Base-by-base conservation (phyloP, 2,888 invertebrate genomes). In the Nebria brevicollis region DNA sequence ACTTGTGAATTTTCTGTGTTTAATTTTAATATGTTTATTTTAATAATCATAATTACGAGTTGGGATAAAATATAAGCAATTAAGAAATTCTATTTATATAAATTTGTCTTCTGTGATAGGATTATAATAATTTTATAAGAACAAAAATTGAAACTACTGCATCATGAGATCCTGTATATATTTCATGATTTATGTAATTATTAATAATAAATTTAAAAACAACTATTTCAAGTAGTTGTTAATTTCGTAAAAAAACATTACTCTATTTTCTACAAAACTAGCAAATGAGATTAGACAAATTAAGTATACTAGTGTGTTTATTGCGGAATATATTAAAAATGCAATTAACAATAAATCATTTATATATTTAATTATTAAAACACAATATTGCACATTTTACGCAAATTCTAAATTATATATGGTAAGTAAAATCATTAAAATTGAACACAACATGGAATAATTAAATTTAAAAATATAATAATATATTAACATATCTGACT, bases 31-130 rank as follows among this genome's bases (percentile, higher is more conserved):
- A 34, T 5, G 34, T 34, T 2, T 34, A 34, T 66, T 66, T 66
- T n/a, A n/a, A 66, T 66, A 66, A 66, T 66, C 0, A 74, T 73
- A 15, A 34, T 74, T 10, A 68, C 20, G 78, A 65, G 75, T 72
- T 80, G 75, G 75, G 75, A 34, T 75, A 75, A 65, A 43, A 75
- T 75, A 74, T 66, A 72, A 75, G 75, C 64, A 42, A 75, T 75
- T 54, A 42, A 1, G 20, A 75, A 64, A 75, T 68, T 68, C 13
- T 75, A 75, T 75, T 54, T 70, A 80, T 70, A 75, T 80, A 42
- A 15, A 65, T 79, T 42, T 72, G 80, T 75, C 70, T 80, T 75
- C 80, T 80, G 80, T 80, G 80, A 80, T 80, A 80, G 75, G 75
- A 72, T 80, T 42, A 73, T 41, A 65, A 75, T 75, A 75, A 25